Percentiles rank a stretch among this genome's conserved stretches.
Evolutionary conservation across 2,113 vertebrate species (phyloP).

Genomic region (Lasiurus cinereus): DNA sequence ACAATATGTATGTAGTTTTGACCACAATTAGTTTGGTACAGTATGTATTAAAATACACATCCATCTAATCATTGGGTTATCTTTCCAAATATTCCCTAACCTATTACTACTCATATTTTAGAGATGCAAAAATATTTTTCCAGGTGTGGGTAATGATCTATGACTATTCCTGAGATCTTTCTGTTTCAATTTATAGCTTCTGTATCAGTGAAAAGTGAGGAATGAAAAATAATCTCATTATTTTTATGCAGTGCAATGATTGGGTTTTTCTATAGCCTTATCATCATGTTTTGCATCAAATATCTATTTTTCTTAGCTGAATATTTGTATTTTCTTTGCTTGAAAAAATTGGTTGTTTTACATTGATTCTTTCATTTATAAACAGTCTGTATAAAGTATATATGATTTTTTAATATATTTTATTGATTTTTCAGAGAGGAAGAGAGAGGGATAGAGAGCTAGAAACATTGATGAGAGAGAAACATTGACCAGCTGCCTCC

Average conservation of each 20-base stretch:
- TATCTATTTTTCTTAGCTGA: constrained; percentile 36
- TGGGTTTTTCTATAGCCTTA: not conserved
- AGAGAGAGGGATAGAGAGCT: no score
- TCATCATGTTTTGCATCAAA: constrained; percentile 49
- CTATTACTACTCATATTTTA: not conserved
- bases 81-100: constrained; percentile 28
- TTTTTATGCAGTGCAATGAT: constrained; percentile 31
- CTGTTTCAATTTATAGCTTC: constrained; percentile 49
- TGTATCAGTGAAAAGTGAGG: constrained; percentile 33
- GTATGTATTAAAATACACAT: not conserved
- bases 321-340: not conserved
- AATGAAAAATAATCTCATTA: constrained; percentile 60
- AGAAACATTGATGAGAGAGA: no score
- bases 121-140: constrained; percentile 31
- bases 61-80: not conserved
- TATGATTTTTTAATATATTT: no score
- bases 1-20: not conserved
- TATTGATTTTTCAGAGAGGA: no score
- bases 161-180: constrained; percentile 20
- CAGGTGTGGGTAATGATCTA: not conserved
- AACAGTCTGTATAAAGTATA: constrained; percentile 4
- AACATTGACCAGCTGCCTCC: no score
- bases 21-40: not conserved
- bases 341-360: constrained; percentile 51
- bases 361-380: not conserved